These are phyloP conservation scores for Ladona fulva DNA, from an alignment of 1,140 invertebrate genomes.

Conservation along the genomic window DNA sequence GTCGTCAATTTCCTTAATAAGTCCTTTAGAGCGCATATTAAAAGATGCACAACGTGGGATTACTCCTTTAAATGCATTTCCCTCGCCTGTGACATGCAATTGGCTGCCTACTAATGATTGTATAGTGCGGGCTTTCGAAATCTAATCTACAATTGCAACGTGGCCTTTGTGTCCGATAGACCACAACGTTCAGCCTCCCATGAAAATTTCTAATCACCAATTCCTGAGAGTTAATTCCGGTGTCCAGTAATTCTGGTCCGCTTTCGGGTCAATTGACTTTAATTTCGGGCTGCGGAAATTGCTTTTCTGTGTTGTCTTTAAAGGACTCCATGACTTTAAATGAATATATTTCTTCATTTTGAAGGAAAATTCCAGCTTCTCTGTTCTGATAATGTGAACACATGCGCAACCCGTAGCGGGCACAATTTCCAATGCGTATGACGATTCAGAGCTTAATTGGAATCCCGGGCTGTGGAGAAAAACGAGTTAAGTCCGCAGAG, in stretches of 20 bases:
- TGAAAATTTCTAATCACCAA: conserved; percentile 3
- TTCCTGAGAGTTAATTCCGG: conserved; percentile 8
- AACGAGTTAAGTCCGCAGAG: no score
- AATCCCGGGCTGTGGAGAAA: no score
- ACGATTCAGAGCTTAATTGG: no score
- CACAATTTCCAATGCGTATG: no score
- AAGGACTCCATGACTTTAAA: background rate
- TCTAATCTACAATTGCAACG: background rate
- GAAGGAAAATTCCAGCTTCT: background rate
- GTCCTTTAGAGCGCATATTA: no score
- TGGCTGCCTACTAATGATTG: background rate
- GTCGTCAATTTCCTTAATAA: no score
- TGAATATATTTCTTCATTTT: background rate
- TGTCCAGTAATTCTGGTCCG: background rate
- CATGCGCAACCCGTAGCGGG: no score
- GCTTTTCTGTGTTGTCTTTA: background rate
- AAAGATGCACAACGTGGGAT: no score
- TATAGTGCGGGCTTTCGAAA: background rate
- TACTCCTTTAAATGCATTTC: no score
- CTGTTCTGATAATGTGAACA: background rate
- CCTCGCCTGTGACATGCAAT: background rate
- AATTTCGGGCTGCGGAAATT: background rate
- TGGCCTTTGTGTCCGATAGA: background rate
- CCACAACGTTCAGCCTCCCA: background rate
- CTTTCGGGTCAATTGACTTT: conserved; percentile 9